Percentiles rank a stretch among this genome's conserved stretches.
Conservation (phyloP, 2,113 vertebrate species). For the Sinocyclocheilus anshuiensis region DNA sequence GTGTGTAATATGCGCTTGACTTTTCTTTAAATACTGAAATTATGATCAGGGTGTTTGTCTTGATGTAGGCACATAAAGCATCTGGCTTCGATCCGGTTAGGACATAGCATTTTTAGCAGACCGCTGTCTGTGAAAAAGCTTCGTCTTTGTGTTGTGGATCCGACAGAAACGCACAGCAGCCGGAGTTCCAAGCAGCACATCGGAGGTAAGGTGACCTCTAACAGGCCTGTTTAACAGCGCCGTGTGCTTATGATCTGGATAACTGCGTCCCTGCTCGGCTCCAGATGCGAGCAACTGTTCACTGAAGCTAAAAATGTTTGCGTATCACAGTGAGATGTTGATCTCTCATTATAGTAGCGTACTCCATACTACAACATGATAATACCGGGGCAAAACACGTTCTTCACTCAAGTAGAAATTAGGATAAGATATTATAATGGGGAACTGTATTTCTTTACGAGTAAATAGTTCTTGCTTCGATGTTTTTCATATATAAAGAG, state of each 20-base stretch:
- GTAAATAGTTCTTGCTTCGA: not conserved
- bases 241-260: not conserved
- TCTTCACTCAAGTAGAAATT: not conserved
- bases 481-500: not conserved
- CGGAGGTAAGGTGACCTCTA: slow-evolving; percentile 39
- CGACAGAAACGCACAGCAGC: not conserved
- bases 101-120: not conserved
- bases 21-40: not conserved
- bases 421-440: not conserved
- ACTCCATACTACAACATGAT: not conserved
- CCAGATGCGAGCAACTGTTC: not conserved
- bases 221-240: not conserved
- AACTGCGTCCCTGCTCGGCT: not conserved
- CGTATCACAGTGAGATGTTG: not conserved
- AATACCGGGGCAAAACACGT: not conserved
- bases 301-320: not conserved
- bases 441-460: not conserved
- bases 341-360: no score
- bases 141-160: not conserved
- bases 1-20: not conserved
- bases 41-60: not conserved
- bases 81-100: not conserved
- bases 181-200: slow-evolving; percentile 2
- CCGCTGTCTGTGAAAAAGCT: not conserved
- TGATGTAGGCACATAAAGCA: not conserved